Conservation (phyloP, 2,888 invertebrate species). For the Cantharis rufa region DNA sequence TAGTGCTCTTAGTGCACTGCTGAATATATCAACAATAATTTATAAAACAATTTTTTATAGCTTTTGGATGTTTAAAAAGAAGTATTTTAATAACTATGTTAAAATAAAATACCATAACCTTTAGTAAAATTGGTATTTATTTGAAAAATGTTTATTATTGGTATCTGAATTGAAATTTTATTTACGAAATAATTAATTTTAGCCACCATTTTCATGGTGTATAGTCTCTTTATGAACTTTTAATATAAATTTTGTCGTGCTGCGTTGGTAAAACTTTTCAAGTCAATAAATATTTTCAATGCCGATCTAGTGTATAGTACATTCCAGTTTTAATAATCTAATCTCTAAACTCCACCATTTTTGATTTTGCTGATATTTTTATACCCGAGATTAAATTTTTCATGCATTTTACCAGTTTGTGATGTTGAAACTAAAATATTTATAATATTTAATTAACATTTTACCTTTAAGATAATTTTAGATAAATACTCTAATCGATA, state of each 20-base stretch:
- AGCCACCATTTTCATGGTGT: not conserved
- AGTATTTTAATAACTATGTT: not conserved
- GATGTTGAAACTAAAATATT: too few species aligned
- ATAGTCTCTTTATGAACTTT: not conserved
- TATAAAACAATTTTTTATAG: not conserved
- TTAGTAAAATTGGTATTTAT: not conserved
- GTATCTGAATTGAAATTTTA: not conserved
- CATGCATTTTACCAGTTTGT: too few species aligned
- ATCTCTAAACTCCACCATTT: not conserved
- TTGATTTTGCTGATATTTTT: not conserved
- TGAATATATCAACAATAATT: not conserved
- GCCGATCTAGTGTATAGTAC: not conserved
- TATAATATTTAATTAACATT: too few species aligned
- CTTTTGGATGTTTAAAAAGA: not conserved
- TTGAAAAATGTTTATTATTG: not conserved
- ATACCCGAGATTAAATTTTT: not conserved
- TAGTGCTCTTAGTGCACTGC: constrained; percentile 20
- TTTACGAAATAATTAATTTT: not conserved
- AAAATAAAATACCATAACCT: not conserved
- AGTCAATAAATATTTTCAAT: not conserved
- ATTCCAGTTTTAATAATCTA: not conserved
- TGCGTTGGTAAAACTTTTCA: not conserved
- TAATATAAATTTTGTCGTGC: not conserved
- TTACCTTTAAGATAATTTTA: too few species aligned
- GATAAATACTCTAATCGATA: too few species aligned